Conservation (phyloP, 2,113 vertebrate genomes). For the Aegotheles bennettii region DNA sequence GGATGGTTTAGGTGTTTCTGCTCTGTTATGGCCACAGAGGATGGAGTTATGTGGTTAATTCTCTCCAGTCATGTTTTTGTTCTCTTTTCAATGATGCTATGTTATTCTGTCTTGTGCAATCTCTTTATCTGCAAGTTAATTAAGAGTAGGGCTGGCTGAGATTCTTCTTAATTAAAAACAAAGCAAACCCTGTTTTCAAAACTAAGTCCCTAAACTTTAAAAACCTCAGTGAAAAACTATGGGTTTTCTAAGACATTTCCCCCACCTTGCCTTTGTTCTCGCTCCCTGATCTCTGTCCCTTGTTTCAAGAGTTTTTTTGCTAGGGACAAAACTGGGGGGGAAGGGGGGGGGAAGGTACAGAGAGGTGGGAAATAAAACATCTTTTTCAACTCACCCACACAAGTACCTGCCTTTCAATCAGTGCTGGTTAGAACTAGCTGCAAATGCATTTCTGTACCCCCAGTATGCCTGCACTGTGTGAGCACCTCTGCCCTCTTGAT, state of each 20-base stretch:
- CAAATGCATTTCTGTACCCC: slow-evolving; percentile 12
- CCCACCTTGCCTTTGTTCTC: not conserved
- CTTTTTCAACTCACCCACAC: not conserved
- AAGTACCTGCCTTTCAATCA: not conserved
- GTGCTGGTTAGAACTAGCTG: not conserved
- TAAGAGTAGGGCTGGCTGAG: not conserved
- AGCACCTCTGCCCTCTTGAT: slow-evolving; percentile 60
- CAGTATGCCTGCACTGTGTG: slow-evolving; percentile 6
- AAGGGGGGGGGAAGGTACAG: not conserved
- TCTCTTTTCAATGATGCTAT: not conserved
- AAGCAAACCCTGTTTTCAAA: not conserved
- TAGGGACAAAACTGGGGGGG: not conserved
- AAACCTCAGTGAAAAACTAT: not conserved
- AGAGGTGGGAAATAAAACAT: not conserved
- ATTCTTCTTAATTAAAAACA: not conserved
- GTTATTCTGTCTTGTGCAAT: not conserved
- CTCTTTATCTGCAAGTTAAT: not conserved
- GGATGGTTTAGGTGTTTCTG: not conserved
- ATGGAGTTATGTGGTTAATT: not conserved
- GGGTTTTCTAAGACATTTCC: not conserved
- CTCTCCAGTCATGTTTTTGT: not conserved
- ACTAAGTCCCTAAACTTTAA: not conserved
- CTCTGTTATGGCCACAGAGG: not conserved
- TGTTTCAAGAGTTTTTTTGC: not conserved
- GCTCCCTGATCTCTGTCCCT: not conserved